Percentiles rank a stretch among this genome's conserved stretches.
Evolutionary conservation across 2,797 vertebrate genomes (phyloP).

Genomic region (Schizopygopsis malacanthus): DNA sequence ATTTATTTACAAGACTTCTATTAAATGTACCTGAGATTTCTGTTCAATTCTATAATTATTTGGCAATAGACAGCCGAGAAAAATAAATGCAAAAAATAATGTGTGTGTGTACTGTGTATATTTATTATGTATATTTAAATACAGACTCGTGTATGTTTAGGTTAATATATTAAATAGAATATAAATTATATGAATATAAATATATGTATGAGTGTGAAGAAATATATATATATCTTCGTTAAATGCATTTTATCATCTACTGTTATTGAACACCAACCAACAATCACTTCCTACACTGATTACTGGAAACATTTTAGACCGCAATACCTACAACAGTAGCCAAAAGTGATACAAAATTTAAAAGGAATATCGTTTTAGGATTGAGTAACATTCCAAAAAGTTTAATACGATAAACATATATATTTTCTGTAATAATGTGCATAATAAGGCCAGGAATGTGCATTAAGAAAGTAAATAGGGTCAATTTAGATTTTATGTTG

Average conservation of each 20-base stretch:
- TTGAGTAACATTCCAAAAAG: background rate
- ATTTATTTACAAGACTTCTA: background rate
- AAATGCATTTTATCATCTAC: too few relatives aligned
- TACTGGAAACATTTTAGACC: background rate
- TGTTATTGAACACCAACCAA: too few relatives aligned
- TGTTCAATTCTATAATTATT: background rate
- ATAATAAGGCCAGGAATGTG: background rate
- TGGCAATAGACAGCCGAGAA: background rate
- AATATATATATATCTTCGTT: too few relatives aligned
- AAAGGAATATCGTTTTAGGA: background rate
- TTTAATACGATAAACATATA: background rate
- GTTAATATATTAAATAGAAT: too few relatives aligned
- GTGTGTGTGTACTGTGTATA: too few relatives aligned
- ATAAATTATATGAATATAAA: too few relatives aligned
- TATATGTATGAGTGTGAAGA: too few relatives aligned
- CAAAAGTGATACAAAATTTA: background rate
- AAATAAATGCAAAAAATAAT: background rate
- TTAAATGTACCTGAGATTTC: background rate
- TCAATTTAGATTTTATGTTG: background rate
- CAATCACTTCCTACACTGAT: background rate
- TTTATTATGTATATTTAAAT: too few relatives aligned
- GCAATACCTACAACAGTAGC: background rate
- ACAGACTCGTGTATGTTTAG: too few relatives aligned
- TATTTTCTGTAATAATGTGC: background rate
- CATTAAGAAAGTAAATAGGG: background rate